Base-by-base conservation (phyloP, 2,797 vertebrate genomes). In the Sebastes melanostomus region DNA sequence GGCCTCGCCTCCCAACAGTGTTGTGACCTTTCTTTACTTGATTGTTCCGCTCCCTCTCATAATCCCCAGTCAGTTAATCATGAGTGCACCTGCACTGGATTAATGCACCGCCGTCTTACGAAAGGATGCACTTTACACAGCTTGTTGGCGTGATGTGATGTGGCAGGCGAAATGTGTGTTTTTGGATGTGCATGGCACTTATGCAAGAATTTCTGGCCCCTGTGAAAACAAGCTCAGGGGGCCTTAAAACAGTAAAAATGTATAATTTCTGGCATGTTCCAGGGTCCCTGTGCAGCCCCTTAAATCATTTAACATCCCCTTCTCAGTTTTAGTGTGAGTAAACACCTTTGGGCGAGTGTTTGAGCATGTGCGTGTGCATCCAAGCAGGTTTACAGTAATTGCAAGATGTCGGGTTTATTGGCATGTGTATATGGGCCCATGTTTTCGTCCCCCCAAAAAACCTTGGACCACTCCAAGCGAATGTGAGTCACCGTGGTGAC, bases 1-100 rank as follows among this genome's bases (percentile, higher is more conserved):
- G 75, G 75, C 62, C 67, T 63, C 4, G 70, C 68, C 68, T 85
- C 86, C 88, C 92, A 81, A 78, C 88, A 36, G 91, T 25, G 92
- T 62, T 79, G 12, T 91, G 90, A 93, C 93, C 94, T 94, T 92
- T 92, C 83, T 77, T 89, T 77, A 80, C 86, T 88, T 84, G 83
- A 88, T 91, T 81, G 83, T 89, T 88, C 86, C 52, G 22, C 80
- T 86, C 61, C 50, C 50, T 38, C 85, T 68, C 82, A 60, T 89
- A 92, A 90, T 88, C 87, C 81, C 86, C 77, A 75, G 86, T 67
- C 78, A 78, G 82, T 91, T 89, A 94, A 92, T 94, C 84, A 87
- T 46, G 85, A 81, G 80, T 75, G 83, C 90, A 93, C 89, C 88
- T 87, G 88, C 70, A 75, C 81, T 78, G 79, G 87, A 83, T 90